Percentiles rank a stretch among this genome's conserved stretches.
Conservation (phyloP, 37 sponge, comb jelly and placozoan species). For the Cliona cf. orientalis region DNA sequence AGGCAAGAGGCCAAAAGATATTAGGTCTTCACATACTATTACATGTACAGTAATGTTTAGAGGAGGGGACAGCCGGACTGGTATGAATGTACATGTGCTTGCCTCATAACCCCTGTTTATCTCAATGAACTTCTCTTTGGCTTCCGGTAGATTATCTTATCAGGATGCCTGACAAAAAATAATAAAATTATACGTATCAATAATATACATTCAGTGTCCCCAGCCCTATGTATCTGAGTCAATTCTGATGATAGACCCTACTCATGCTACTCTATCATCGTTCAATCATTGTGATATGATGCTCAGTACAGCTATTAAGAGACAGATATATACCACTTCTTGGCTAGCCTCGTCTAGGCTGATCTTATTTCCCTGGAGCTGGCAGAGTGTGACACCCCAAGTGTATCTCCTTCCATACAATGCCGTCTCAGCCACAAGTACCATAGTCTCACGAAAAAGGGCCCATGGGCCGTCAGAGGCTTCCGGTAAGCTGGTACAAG, state of each 20-base stretch:
- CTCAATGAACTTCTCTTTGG: conserved; percentile 72
- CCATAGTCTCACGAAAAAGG: too few relatives aligned
- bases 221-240: too few relatives aligned
- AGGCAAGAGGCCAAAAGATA: neutral
- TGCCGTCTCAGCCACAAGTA: too few relatives aligned
- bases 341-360: conserved; percentile 68
- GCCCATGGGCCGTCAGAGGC: too few relatives aligned
- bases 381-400: conserved; percentile 67
- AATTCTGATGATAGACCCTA: too few relatives aligned
- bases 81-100: too few relatives aligned
- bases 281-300: too few relatives aligned
- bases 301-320: neutral
- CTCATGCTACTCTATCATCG: too few relatives aligned
- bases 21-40: neutral
- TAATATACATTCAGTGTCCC: too few relatives aligned
- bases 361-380: conserved; percentile 51
- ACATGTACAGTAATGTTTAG: neutral
- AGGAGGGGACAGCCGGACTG: too few relatives aligned
- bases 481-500: neutral
- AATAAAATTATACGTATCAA: too few relatives aligned
- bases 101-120: conserved; percentile 85
- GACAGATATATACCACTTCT: conserved; percentile 59
- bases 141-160: conserved; percentile 79
- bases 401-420: too few relatives aligned
- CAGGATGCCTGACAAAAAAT: conserved; percentile 85